These are phyloP conservation scores for Achatina immaculata DNA, from an alignment of 1,140 invertebrate genomes.

Conservation along the genomic window DNA sequence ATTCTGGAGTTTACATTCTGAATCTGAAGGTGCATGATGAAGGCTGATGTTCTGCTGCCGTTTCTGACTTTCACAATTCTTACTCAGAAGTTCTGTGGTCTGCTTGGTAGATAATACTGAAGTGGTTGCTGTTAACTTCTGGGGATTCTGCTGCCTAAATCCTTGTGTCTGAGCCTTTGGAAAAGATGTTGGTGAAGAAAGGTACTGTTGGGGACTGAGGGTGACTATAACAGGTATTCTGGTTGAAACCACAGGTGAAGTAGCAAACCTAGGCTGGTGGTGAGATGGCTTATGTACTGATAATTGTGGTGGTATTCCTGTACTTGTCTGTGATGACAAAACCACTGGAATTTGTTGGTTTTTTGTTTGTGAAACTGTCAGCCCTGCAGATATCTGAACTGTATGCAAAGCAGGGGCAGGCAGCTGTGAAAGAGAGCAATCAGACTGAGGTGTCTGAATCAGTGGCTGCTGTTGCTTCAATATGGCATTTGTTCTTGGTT, in stretches of 20 bases:
- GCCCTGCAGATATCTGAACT: neutral
- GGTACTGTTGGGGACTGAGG: neutral
- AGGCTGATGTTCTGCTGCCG: neutral
- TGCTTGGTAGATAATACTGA: neutral
- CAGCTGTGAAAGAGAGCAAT: neutral
- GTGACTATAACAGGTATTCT: constrained; percentile 21
- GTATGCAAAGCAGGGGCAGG: neutral
- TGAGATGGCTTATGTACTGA: neutral
- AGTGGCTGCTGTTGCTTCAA: neutral
- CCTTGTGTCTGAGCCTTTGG: neutral
- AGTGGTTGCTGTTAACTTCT: neutral
- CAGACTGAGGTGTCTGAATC: neutral
- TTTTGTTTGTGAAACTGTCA: constrained; percentile 2
- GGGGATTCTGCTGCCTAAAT: neutral
- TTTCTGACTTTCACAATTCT: neutral
- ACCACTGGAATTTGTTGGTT: neutral
- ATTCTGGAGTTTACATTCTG: neutral
- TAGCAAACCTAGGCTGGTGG: neutral
- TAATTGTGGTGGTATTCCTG: neutral
- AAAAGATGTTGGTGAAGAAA: neutral
- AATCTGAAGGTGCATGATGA: neutral
- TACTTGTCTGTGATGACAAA: neutral
- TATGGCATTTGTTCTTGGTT: neutral
- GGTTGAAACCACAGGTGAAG: neutral
- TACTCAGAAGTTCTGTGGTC: neutral